Percentiles rank a stretch among this genome's conserved stretches.
Evolutionary conservation across 92 coral and sea anemone genomes (phyloP).

Genomic region (Zoanthus gigantus): DNA sequence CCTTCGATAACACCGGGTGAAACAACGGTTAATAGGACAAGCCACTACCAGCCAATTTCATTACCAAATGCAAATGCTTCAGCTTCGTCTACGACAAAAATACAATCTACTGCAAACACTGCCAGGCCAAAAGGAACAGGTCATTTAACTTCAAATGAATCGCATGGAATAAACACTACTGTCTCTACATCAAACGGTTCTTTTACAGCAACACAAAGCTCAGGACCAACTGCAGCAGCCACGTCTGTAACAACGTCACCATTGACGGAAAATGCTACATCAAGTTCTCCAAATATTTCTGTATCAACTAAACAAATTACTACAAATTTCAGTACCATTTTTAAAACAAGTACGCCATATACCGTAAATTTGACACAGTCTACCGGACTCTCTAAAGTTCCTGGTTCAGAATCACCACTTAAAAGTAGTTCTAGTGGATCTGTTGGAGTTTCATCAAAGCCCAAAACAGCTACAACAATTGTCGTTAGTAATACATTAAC

Average conservation of each 20-base stretch:
- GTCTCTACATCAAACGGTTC: background rate
- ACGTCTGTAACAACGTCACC: slow-evolving; percentile 2
- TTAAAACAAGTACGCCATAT: background rate
- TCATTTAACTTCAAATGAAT: too few species aligned
- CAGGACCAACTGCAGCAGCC: background rate
- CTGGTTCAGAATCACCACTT: background rate
- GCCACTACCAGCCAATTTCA: background rate
- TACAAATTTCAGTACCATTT: background rate
- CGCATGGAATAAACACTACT: background rate
- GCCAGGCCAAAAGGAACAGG: background rate
- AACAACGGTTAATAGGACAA: background rate
- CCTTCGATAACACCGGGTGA: background rate
- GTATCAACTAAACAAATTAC: background rate
- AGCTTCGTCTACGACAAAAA: background rate
- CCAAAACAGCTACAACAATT: background rate
- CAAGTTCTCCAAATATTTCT: slow-evolving; percentile 5
- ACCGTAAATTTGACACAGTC: slow-evolving; percentile 4
- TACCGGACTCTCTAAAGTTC: background rate
- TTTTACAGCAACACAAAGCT: background rate
- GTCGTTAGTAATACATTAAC: background rate
- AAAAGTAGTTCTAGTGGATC: slow-evolving; percentile 2
- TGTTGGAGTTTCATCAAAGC: background rate
- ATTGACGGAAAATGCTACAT: background rate
- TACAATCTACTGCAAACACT: background rate
- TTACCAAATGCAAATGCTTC: background rate